Evolutionary conservation across 2,888 invertebrate species (phyloP), one percentile per base, ranked within the genome.

Genomic region (Teleiodes luculella): DNA sequence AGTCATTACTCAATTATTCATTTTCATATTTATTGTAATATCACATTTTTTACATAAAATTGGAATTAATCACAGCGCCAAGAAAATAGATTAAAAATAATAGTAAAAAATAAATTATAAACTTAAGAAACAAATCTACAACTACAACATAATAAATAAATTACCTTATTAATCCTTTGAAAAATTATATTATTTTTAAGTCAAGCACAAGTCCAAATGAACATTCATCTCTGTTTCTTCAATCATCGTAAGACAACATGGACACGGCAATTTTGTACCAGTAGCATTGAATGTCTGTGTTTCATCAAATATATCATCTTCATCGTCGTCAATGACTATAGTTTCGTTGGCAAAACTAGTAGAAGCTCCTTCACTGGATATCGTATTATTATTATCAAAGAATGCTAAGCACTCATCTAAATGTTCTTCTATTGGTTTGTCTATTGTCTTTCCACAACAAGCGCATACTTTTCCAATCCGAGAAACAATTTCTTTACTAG

Each of bases 241-340:
- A 37, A 93, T 66, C 74, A 92, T 80, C 58, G 81, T 60, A 66
- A 91, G 83, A 65, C 94, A 94, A 67, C 92, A 90, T 0, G 93
- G 94, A 64, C 93, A 94, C 0, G 91, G 91, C 1, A 76, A 78
- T 64, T 86, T 90, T 0, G 85, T 85, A 3, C 85, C 88, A 0
- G 84, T 86, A 0, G 76, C 79, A 63, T 91, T 91, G 41, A 86
- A 70, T 1, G 74, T 78, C 56, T 74, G 64, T 0, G 76, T 66
- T 52, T 89, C 80, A 66, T 86, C 82, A 52, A 81, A 78, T 41
- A 74, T 70, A 62, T 83, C 80, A 57, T 78, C 74, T 8, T 64
- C 74, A 55, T 76, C 74, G 50, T 77, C 75, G 64, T 80, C 82
- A 35, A 83, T 68, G 0, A 80, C 63, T 52, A 84, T 75, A 1